Conservation (phyloP, 2,888 invertebrate species). For the Adelphocoris suturalis region DNA sequence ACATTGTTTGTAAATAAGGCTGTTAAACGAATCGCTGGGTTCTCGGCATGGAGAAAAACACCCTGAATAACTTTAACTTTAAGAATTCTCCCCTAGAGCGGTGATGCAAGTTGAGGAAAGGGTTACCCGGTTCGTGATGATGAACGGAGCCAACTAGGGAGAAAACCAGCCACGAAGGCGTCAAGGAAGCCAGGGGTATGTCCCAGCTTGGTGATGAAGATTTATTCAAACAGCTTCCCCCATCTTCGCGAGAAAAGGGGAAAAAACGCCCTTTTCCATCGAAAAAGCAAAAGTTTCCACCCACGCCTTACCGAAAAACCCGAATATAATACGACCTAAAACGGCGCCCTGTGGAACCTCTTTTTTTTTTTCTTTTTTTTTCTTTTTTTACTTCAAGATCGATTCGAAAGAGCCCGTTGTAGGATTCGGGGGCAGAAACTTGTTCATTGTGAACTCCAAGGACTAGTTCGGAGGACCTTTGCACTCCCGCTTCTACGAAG, state of each 20-base stretch:
- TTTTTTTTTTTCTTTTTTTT: neutral
- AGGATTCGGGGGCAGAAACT: neutral
- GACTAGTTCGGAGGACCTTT: neutral
- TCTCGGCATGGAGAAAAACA: neutral
- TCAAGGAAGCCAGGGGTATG: neutral
- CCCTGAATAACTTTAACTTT: slow-evolving; percentile 21
- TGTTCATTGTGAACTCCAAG: neutral
- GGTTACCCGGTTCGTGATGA: neutral
- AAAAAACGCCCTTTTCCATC: neutral
- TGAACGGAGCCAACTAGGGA: slow-evolving; percentile 9
- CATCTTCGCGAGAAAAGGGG: neutral
- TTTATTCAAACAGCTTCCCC: slow-evolving; percentile 30
- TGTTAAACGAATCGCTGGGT: neutral
- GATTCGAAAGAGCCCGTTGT: neutral
- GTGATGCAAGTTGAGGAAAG: neutral
- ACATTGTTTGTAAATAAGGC: slow-evolving; percentile 29
- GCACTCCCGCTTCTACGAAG: neutral
- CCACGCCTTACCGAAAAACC: neutral
- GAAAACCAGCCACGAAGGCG: slow-evolving; percentile 32
- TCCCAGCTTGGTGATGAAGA: slow-evolving; percentile 37
- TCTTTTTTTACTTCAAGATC: neutral
- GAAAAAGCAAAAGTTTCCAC: neutral
- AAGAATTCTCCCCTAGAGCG: neutral
- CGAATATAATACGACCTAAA: neutral
- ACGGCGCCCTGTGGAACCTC: neutral